Evolutionary conservation across 2,797 vertebrate genomes (phyloP).

Genomic region (Trachops cirrhosus): DNA sequence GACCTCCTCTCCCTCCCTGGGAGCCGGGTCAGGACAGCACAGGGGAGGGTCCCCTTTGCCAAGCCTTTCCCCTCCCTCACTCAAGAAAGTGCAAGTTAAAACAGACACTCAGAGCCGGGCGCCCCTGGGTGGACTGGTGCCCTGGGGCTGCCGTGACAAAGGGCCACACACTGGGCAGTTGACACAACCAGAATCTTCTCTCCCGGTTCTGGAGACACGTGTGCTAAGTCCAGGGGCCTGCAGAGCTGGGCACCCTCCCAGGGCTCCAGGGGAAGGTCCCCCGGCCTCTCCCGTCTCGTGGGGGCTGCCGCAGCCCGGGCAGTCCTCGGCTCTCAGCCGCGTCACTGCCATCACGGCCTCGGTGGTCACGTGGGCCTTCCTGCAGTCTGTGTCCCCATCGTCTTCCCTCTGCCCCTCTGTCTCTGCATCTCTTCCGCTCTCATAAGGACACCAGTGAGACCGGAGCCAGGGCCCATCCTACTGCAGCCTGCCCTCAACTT

Average conservation of each 20-base stretch:
- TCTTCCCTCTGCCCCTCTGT: neutral
- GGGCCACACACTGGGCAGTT: fast-evolving
- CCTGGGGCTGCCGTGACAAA: neutral
- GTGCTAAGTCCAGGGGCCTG: neutral
- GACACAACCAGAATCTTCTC: neutral
- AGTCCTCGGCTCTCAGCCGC: fast-evolving
- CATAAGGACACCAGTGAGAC: fast-evolving
- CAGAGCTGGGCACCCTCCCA: fast-evolving
- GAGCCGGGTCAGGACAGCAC: fast-evolving
- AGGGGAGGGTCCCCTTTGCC: too few species aligned
- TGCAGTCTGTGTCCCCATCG: fast-evolving
- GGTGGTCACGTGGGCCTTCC: fast-evolving
- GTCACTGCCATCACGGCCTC: fast-evolving
- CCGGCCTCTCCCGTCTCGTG: fast-evolving
- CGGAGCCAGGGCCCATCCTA: neutral
- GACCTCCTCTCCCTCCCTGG: too few species aligned
- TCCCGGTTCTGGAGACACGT: neutral
- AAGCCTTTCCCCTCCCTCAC: fast-evolving
- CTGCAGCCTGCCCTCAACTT: neutral
- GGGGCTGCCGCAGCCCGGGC: neutral
- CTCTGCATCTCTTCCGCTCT: too few species aligned
- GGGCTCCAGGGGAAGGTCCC: fast-evolving
- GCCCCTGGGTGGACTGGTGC: fast-evolving
- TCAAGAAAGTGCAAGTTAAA: fast-evolving
- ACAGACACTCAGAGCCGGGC: too few species aligned